Conservation (phyloP, 2,888 invertebrate species). For the Drosophila kanekoi region DNA sequence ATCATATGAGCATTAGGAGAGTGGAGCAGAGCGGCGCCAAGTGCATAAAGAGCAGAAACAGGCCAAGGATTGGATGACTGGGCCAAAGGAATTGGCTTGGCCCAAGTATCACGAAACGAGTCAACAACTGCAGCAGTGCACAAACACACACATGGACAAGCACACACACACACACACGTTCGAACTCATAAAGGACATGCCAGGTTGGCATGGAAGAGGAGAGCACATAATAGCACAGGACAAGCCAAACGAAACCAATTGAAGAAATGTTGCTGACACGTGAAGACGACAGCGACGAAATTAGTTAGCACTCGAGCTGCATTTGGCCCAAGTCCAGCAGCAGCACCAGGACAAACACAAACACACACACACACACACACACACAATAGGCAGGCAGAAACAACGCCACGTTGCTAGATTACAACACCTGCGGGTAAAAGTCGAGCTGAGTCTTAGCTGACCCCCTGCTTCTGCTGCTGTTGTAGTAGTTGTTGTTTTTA, state of each 20-base stretch:
- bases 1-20: slow-evolving; percentile 66
- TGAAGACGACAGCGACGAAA: slow-evolving; percentile 70
- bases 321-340: slow-evolving; percentile 67
- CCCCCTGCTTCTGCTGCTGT: slow-evolving; percentile 11
- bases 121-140: slow-evolving; percentile 70
- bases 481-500: slow-evolving; percentile 2
- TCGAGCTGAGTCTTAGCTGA: slow-evolving; percentile 30
- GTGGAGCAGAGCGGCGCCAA: slow-evolving; percentile 34
- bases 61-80: slow-evolving; percentile 65
- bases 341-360: slow-evolving; percentile 12
- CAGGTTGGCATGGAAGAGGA: slow-evolving; percentile 27
- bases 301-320: slow-evolving; percentile 78
- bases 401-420: slow-evolving; percentile 63
- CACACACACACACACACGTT: slow-evolving; percentile 20
- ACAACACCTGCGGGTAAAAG: slow-evolving; percentile 76
- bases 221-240: slow-evolving; percentile 33
- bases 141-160: too few species aligned
- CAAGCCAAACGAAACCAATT: slow-evolving; percentile 76
- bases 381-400: slow-evolving; percentile 33
- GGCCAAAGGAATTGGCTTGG: slow-evolving; percentile 72
- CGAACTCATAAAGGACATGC: slow-evolving; percentile 55
- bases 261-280: slow-evolving; percentile 80
- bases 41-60: slow-evolving; percentile 67
- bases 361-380: slow-evolving; percentile 9
- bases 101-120: slow-evolving; percentile 62